Evolutionary conservation across 2,888 invertebrate genomes (phyloP).

Genomic region (Drosophila mulleri): DNA sequence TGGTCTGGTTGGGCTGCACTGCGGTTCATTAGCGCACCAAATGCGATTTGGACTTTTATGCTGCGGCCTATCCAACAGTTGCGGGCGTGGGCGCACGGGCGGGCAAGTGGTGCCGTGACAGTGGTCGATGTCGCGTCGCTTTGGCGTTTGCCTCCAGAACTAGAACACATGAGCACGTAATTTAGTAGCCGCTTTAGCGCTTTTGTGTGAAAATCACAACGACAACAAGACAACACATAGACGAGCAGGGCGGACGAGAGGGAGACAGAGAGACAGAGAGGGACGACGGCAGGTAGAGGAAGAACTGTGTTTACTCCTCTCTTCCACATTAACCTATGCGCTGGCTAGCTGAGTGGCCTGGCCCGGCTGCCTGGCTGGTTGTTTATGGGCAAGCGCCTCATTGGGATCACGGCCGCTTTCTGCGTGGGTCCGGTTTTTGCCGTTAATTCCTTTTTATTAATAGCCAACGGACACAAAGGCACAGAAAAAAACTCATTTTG

Average conservation of each 20-base stretch:
- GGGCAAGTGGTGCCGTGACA: slow-evolving; percentile 13
- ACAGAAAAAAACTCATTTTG: slow-evolving; percentile 55
- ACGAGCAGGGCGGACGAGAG: background rate
- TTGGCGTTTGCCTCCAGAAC: slow-evolving; percentile 51
- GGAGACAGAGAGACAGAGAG: background rate
- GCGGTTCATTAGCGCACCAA: slow-evolving; percentile 80
- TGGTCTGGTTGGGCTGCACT: slow-evolving; percentile 41
- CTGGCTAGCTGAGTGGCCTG: slow-evolving; percentile 56
- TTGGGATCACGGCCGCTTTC: slow-evolving; percentile 65
- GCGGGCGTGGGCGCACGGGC: slow-evolving; percentile 20
- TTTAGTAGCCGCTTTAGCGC: slow-evolving; percentile 80
- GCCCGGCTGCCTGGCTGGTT: slow-evolving; percentile 43
- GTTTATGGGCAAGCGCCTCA: slow-evolving; percentile 76
- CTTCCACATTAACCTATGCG: slow-evolving; percentile 45
- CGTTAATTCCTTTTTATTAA: slow-evolving; percentile 81
- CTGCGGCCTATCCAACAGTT: slow-evolving; percentile 43
- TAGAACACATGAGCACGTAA: slow-evolving; percentile 82
- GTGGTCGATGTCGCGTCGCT: slow-evolving; percentile 31
- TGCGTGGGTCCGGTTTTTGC: slow-evolving; percentile 74
- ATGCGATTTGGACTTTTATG: slow-evolving; percentile 66
- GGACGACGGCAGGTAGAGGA: background rate
- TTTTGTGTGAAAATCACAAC: slow-evolving; percentile 80
- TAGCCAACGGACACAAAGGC: slow-evolving; percentile 67
- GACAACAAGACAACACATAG: slow-evolving; percentile 50
- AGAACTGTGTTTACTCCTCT: background rate